Percentiles rank a stretch among this genome's conserved stretches.
phyloP scores from a whole-genome alignment of 2,888 invertebrate species.

The Rhogogaster chlorosoma region DNA sequence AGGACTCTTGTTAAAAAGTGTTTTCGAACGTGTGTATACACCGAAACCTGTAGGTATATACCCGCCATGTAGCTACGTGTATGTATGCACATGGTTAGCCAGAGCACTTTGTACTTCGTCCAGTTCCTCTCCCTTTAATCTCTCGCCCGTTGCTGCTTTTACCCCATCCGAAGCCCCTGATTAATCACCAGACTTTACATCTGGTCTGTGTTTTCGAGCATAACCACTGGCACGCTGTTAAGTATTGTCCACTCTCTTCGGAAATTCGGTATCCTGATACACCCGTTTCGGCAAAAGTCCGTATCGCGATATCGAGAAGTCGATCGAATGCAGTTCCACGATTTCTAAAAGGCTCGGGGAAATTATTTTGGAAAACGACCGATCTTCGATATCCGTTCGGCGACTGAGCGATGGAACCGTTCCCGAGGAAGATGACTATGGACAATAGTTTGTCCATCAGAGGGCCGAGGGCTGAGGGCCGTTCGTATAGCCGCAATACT shows the following conservation, averaged over 20 bases:
- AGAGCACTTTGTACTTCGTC: constrained; percentile 33
- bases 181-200: constrained; percentile 51
- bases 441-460: constrained; percentile 39
- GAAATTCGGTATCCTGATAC: no score
- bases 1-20: neutral
- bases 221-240: constrained; percentile 39
- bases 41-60: neutral
- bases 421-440: neutral
- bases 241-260: constrained; percentile 43
- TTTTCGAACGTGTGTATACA: neutral
- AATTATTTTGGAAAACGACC: neutral
- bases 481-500: constrained; percentile 30
- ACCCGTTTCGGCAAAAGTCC: neutral
- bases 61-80: neutral
- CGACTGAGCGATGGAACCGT: neutral
- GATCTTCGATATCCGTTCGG: neutral
- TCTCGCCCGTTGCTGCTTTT: constrained; percentile 26
- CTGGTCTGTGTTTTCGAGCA: constrained; percentile 49
- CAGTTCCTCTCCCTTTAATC: constrained; percentile 47
- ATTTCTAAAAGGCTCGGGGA: neutral
- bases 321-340: neutral
- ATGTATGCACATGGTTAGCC: neutral
- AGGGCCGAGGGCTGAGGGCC: constrained; percentile 12
- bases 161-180: constrained; percentile 49
- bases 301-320: no score